Conservation (phyloP, 2,113 vertebrate genomes). For the Odontesthes bonariensis region DNA sequence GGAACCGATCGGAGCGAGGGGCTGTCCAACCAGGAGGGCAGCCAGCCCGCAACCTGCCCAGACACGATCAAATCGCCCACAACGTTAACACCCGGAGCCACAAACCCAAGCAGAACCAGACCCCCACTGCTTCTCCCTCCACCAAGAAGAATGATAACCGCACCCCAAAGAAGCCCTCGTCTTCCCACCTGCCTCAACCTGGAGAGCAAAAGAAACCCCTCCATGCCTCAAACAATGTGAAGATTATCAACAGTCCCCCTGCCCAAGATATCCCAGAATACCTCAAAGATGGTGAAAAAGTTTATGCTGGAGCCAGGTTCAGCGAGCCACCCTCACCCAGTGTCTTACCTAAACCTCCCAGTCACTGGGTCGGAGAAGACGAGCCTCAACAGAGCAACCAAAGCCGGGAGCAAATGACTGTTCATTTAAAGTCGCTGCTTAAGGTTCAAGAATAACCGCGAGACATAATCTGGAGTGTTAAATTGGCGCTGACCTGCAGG, state of each 20-base stretch:
- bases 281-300: constrained; percentile 87
- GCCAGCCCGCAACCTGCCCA: constrained; percentile 77
- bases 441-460: constrained; percentile 87
- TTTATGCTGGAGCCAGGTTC: constrained; percentile 95
- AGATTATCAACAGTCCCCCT: constrained; percentile 73
- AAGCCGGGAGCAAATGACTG: constrained; percentile 90
- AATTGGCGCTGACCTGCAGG: neutral
- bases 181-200: constrained; percentile 59
- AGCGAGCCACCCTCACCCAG: constrained; percentile 96
- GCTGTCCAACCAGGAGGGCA: constrained; percentile 72
- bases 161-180: constrained; percentile 79
- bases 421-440: constrained; percentile 92
- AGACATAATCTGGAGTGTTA: constrained; percentile 10
- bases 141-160: constrained; percentile 81
- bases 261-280: constrained; percentile 73
- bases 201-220: constrained; percentile 85
- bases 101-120: constrained; percentile 81
- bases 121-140: constrained; percentile 67
- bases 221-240: constrained; percentile 82
- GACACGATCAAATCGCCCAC: constrained; percentile 81
- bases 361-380: constrained; percentile 91
- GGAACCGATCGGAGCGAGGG: constrained; percentile 85
- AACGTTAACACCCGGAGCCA: constrained; percentile 77
- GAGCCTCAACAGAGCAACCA: constrained; percentile 78
- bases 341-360: constrained; percentile 94